These are phyloP conservation scores for Syndactyla subalaris DNA, from an alignment of 2,797 vertebrate species.

Conservation along the genomic window DNA sequence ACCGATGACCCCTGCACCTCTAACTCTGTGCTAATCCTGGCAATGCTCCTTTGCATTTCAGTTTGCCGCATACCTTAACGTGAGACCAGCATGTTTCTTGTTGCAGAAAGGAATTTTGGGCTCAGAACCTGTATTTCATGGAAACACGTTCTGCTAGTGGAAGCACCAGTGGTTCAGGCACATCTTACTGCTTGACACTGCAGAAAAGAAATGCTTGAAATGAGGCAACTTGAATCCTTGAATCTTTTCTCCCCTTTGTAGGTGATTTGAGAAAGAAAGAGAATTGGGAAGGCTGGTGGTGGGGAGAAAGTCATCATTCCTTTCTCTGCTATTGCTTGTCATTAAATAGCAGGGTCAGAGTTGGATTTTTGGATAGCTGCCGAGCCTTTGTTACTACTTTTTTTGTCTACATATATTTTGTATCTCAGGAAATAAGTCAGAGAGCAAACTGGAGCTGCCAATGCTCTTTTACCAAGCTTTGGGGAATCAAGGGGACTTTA, in stretches of 20 bases:
- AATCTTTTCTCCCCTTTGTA: neutral
- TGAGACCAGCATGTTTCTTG: neutral
- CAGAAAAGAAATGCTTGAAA: slow-evolving; percentile 38
- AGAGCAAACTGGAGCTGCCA: neutral
- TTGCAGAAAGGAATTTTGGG: slow-evolving; percentile 50
- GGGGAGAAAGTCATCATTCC: neutral
- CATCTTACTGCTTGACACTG: neutral
- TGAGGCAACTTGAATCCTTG: neutral
- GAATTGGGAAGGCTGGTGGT: neutral
- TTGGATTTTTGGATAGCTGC: slow-evolving; percentile 25
- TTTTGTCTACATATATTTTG: slow-evolving; percentile 23
- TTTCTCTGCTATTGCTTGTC: neutral
- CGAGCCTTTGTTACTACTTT: slow-evolving; percentile 12
- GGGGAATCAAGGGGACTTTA: neutral
- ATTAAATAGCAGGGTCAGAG: neutral
- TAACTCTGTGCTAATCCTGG: slow-evolving; percentile 48
- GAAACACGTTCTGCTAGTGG: neutral
- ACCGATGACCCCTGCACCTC: slow-evolving; percentile 52
- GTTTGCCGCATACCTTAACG: slow-evolving; percentile 16
- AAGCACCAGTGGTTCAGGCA: neutral
- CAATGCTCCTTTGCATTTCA: slow-evolving; percentile 19
- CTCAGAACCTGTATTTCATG: slow-evolving; percentile 35
- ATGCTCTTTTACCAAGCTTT: neutral
- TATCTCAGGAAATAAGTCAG: slow-evolving; percentile 62
- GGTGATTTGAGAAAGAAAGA: neutral